Percentiles rank a stretch among this genome's conserved stretches.
These are phyloP conservation scores for Xenops minutus DNA, from an alignment of 2,797 vertebrate genomes.

Conservation along the genomic window DNA sequence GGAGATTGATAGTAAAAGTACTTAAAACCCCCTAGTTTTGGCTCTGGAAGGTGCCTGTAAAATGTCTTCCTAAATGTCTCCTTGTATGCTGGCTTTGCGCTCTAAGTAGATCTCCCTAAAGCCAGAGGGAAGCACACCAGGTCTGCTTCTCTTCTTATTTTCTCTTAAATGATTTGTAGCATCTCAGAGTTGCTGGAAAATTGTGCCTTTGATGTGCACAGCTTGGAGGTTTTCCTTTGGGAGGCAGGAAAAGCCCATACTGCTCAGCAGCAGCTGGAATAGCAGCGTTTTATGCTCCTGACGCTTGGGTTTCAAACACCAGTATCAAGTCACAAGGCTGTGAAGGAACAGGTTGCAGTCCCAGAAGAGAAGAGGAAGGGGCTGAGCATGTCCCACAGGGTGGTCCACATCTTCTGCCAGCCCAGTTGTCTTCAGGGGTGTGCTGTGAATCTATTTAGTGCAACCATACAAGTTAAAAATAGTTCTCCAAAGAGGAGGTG, in stretches of 20 bases:
- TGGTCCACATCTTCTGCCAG: neutral
- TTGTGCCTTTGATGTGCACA: conserved; percentile 21
- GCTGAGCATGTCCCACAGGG: neutral
- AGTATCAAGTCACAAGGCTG: neutral
- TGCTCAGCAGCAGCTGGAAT: neutral
- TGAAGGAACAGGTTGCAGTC: neutral
- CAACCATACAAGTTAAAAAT: neutral
- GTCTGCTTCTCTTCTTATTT: neutral
- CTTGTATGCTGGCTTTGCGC: neutral
- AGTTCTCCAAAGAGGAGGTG: neutral
- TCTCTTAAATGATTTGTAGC: neutral
- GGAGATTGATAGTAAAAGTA: neutral
- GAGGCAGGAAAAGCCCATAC: neutral
- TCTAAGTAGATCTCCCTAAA: neutral
- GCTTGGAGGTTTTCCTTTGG: neutral
- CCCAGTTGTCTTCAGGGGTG: neutral
- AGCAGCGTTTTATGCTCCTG: neutral
- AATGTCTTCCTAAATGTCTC: neutral
- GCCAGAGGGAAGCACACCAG: neutral
- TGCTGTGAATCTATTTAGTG: neutral
- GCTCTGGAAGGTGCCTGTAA: neutral
- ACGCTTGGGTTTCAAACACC: neutral
- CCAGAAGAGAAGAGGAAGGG: neutral
- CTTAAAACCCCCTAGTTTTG: neutral
- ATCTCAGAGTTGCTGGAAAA: neutral